Percentiles rank a stretch among this genome's conserved stretches.
Evolutionary conservation across 2,797 vertebrate species (phyloP).

Genomic region (Cygnus olor): DNA sequence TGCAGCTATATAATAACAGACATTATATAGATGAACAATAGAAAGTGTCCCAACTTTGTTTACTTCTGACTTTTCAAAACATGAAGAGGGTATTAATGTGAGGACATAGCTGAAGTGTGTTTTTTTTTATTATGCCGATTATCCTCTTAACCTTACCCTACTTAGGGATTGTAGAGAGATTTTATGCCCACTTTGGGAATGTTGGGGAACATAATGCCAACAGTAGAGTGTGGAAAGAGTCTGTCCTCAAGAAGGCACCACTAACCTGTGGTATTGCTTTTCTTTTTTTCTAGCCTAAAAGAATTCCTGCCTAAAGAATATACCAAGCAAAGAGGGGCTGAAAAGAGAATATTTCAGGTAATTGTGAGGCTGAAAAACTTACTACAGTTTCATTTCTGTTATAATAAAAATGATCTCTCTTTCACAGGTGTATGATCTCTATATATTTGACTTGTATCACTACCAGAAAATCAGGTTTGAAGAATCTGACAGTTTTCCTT

Average conservation of each 20-base stretch:
- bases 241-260: not conserved
- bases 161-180: not conserved
- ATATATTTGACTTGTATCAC: not conserved
- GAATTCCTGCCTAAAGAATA: conserved; percentile 99
- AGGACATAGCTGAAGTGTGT: not conserved
- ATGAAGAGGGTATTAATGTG: not conserved
- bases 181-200: not conserved
- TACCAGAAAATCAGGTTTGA: not conserved
- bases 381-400: not conserved
- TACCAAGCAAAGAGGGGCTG: conserved; percentile 95
- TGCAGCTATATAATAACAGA: not conserved
- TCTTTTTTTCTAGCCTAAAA: conserved; percentile 86
- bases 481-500: conserved; percentile 14
- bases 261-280: not conserved
- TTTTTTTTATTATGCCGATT: not conserved
- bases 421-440: not conserved
- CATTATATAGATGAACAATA: not conserved
- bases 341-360: conserved; percentile 99
- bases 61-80: not conserved
- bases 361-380: conserved; percentile 30
- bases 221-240: not conserved
- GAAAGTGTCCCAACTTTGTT: not conserved
- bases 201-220: not conserved
- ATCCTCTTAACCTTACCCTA: not conserved
- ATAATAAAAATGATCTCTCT: not conserved